These are phyloP conservation scores for Triplophysa dalaica DNA, from an alignment of 2,113 vertebrate species.

Conservation along the genomic window DNA sequence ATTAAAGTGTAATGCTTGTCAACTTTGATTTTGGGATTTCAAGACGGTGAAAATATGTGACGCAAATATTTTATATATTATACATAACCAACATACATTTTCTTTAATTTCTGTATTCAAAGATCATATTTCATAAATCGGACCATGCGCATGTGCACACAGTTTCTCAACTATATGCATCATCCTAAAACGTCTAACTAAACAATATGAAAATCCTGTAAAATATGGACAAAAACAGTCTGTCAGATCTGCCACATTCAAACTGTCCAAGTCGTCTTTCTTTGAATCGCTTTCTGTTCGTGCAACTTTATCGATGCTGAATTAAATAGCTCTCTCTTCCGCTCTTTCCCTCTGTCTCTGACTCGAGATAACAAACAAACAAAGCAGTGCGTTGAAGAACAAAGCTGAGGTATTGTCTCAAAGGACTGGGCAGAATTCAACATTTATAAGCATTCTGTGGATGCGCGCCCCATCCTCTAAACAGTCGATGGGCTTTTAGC, in stretches of 20 bases:
- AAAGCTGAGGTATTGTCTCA: conserved; percentile 49
- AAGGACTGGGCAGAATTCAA: conserved; percentile 39
- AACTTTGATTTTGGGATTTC: too few relatives aligned
- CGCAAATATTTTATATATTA: too few relatives aligned
- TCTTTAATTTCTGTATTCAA: too few relatives aligned
- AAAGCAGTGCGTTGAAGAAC: conserved; percentile 38
- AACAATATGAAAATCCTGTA: too few relatives aligned
- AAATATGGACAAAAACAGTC: background rate
- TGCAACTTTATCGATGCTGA: conserved; percentile 30
- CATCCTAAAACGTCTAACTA: too few relatives aligned
- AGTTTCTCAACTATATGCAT: too few relatives aligned
- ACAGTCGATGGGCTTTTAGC: conserved; percentile 46
- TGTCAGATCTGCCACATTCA: conserved; percentile 27
- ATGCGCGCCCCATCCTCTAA: conserved; percentile 34
- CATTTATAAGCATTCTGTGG: conserved; percentile 54
- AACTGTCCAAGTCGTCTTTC: conserved; percentile 15
- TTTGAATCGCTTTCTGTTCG: conserved; percentile 19
- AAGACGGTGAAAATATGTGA: too few relatives aligned
- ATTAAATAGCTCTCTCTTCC: conserved; percentile 14
- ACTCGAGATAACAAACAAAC: conserved; percentile 43
- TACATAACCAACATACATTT: too few relatives aligned
- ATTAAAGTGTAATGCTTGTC: too few relatives aligned
- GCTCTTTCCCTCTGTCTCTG: conserved; percentile 1
- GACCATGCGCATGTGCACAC: too few relatives aligned
- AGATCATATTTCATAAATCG: too few relatives aligned